Percentiles rank a stretch among this genome's conserved stretches.
Conservation (phyloP, 2,797 vertebrate species). For the Acanthopagrus latus region DNA sequence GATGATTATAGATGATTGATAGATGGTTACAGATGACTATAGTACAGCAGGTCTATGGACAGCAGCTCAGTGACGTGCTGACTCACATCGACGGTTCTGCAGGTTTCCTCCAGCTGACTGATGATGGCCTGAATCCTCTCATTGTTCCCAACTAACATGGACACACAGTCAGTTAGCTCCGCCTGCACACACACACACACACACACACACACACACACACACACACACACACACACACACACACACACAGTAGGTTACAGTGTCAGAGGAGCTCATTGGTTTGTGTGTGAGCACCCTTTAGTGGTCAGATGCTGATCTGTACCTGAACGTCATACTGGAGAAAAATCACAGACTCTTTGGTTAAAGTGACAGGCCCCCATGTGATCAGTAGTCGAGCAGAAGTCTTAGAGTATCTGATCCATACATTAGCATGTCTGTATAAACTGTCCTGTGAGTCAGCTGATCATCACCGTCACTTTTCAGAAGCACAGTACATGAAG, state of each 20-base stretch:
- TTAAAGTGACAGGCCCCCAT: too few species aligned
- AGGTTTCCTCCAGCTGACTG: constrained; percentile 93
- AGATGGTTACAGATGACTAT: too few species aligned
- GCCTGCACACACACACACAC: constrained; percentile 78
- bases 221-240: constrained; percentile 14
- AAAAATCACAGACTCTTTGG: too few species aligned
- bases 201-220: background rate
- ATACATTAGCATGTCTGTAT: too few species aligned
- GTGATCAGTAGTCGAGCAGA: too few species aligned
- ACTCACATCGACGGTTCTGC: constrained; percentile 90
- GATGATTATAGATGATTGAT: too few species aligned
- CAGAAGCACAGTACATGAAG: too few species aligned
- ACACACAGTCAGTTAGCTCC: constrained; percentile 93
- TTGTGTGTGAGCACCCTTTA: background rate
- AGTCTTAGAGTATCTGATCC: too few species aligned
- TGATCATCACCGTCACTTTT: too few species aligned
- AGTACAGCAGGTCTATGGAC: too few species aligned
- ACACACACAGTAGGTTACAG: background rate
- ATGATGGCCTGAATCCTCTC: constrained; percentile 93
- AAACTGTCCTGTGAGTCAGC: too few species aligned
- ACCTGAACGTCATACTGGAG: too few species aligned
- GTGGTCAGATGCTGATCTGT: background rate
- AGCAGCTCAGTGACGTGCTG: background rate
- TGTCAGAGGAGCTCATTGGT: background rate
- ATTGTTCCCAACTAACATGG: constrained; percentile 93